Evolutionary conservation across 2,797 vertebrate species (phyloP), one percentile per base, ranked within the genome.

Genomic region (Lacerta agilis): DNA sequence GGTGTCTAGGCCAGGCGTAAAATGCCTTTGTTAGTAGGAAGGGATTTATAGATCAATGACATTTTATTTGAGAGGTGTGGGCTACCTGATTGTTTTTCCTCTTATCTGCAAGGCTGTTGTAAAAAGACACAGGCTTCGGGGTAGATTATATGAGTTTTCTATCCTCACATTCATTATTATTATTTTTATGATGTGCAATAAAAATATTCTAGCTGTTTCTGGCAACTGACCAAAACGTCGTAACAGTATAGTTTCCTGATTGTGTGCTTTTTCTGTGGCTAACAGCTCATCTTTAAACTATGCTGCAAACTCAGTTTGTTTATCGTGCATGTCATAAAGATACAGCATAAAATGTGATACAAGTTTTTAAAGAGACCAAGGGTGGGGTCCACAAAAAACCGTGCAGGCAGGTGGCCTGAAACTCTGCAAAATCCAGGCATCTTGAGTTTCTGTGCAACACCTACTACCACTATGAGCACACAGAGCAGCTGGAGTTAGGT

Each of bases 151-250:
- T 45, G 17, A 41, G 27, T 73, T 81, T 86, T 41, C 45, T 29
- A 8, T 72, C 27, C 49, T 25, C 78, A 61, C 69, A 73, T 73
- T 80, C 9, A 55, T 73, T 80, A 72, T 41, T 6, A 61, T 41
- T 6, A n/a, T 67, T 80, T 86, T 86, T 58, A 81, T 43, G 84
- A 33, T 77, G 49, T 79, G n/a, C n/a, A 69, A 80, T 77, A 80
- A 72, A 79, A 87, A 58, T 38, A 80, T 58, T 71, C 27, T 58
- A 72, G 18, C 49, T 72, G 61, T 87, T 73, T 81, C 75, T 72
- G 78, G 78, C 66, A 72, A n/a, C 29, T 18, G 11, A 78, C 38
- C 69, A 81, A 43, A 41, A 5, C 25, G 18, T 73, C 11, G 38
- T 25, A 73, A 64, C 36, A 64, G 3, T 43, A 73, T 81, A 27